Base-by-base conservation (phyloP, 92 coral and sea anemone genomes). In the Pocillopora grandis region DNA sequence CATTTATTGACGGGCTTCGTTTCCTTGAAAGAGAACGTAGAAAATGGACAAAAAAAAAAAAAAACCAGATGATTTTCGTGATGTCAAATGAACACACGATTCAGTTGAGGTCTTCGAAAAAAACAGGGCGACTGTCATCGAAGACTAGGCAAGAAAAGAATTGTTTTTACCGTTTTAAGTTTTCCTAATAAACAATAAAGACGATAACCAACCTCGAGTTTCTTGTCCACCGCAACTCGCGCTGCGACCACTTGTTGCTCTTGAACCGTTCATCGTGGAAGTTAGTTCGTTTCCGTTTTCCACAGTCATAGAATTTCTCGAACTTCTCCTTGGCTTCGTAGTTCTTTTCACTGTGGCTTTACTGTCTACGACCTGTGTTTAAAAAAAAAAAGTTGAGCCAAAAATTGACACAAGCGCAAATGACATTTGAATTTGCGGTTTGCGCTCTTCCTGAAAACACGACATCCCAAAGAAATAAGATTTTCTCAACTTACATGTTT, bases 281-380 rank as follows among this genome's bases (percentile, higher is more conserved):
- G 90, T 72, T 11, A n/a, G 75, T 19, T 72, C 87, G 31, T 88
- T 90, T 13, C 84, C 91, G 81, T 87, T 89, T 59, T 88, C 91
- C 49, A 73, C 49, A 75, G 85, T 89, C 62, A 82, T 65, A 33
- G 52, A 42, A 42, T 77, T 69, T 71, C 94, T 94, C 15, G 99
- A 94, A 57, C 88, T 89, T 79, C 95, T 91, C 31, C 99, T 93
- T 20, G 99, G 86, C 23, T 92, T 94, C 48, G 87, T 85, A 72
- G 76, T 82, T 60, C 95, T 88, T 60, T 94, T 94, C 31, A 94
- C 93, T 27, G 84, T 82, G 21, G 91, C 94, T 79, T 97, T 97
- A 49, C 98, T 92, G 78, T 97, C 95, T 16, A 97, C 99, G 78
- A 94, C 99, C 99, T 97, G 73, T 35, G 55, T 62, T 67, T 20